phyloP scores from a whole-genome alignment of 2,797 vertebrate species.

The Hippocampus kuda region DNA sequence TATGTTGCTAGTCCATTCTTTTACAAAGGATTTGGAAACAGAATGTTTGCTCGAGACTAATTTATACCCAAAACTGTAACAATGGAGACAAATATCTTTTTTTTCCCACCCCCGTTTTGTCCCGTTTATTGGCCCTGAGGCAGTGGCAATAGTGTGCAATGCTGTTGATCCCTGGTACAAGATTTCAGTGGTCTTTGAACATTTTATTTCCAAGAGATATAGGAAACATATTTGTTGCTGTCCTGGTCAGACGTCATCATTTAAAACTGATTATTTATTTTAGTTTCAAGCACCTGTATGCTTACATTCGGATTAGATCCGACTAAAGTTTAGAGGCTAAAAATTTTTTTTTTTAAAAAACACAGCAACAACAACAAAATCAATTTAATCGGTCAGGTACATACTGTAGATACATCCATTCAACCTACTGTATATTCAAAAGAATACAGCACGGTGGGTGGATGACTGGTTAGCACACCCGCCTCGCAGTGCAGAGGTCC shows the following conservation, averaged over 20 bases:
- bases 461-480: no score
- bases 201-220: neutral
- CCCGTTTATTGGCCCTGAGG: neutral
- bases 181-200: neutral
- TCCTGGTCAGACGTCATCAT: neutral
- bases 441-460: no score
- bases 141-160: neutral
- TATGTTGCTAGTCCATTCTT: neutral
- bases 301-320: neutral
- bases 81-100: neutral
- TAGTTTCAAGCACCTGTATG: neutral
- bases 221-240: neutral
- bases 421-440: no score
- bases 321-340: neutral
- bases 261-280: neutral
- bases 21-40: neutral
- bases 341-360: no score
- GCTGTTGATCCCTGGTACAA: neutral
- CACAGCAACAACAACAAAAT: no score
- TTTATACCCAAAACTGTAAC: neutral
- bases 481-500: no score
- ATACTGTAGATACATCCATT: conserved; percentile 25
- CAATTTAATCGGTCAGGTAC: conserved; percentile 8
- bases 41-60: neutral
- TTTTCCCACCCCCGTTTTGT: no score